These are phyloP conservation scores for Enhydra lutris DNA, from an alignment of 2,113 vertebrate genomes.

Conservation along the genomic window DNA sequence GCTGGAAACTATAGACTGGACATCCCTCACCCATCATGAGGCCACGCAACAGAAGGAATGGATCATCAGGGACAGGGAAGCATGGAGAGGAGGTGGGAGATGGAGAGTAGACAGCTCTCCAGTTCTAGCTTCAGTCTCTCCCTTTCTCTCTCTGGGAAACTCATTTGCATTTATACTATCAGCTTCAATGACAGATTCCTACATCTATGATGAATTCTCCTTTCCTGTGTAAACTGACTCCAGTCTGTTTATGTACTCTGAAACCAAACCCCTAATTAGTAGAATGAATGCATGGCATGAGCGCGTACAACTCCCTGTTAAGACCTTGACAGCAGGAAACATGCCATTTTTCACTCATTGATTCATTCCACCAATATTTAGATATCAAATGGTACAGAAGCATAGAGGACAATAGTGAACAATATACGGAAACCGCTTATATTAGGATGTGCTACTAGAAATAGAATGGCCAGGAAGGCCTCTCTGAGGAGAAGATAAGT, in stretches of 20 bases:
- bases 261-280: not conserved
- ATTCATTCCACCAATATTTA: not conserved
- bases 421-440: not conserved
- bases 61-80: no score
- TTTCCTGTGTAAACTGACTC: not conserved
- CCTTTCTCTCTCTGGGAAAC: not conserved
- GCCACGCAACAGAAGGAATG: not conserved
- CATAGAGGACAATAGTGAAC: not conserved
- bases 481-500: not conserved
- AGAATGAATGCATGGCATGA: not conserved
- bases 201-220: not conserved
- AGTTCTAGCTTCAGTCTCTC: not conserved
- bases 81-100: not conserved
- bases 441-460: fast-evolving
- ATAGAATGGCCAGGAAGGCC: not conserved
- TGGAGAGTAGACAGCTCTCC: no score
- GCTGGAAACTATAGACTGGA: not conserved
- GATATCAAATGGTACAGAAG: not conserved
- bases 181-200: not conserved
- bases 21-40: fast-evolving
- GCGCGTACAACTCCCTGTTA: not conserved
- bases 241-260: not conserved
- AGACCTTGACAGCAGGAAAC: not conserved
- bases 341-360: not conserved
- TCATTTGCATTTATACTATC: not conserved